Base-by-base conservation (phyloP, 2,113 vertebrate species). In the Periophthalmodon schlosseri region DNA sequence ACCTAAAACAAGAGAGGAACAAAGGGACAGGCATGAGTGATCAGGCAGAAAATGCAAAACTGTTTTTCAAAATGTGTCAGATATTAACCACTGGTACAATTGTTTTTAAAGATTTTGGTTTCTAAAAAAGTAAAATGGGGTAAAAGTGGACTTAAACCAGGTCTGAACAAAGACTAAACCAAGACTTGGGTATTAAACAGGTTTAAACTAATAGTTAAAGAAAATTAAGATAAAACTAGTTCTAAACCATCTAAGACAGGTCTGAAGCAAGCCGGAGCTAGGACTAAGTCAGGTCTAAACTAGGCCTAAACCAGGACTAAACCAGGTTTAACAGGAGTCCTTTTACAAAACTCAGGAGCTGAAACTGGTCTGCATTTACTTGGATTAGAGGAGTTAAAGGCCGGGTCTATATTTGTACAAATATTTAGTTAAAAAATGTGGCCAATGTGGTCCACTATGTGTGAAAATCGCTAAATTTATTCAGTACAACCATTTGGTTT, bases 31-130 rank as follows among this genome's bases (percentile, higher is more conserved):
- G 34, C 47, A 10, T n/a, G 72, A 70, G 21, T 4, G 18, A 28
- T 64, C 44, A 16, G 24, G 67, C 28, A 1, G 54, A 61, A 65
- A n/a, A 82, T 78, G 77, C 57, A 84, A 77, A 82, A 70, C 18
- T 1, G 2, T 12, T 16, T 10, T 4, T 20, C 23, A 57, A 23
- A 23, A 57, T 12, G 54, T 12, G 9, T 21, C 18, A 18, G 49
- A 18, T 7, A 28, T 28, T 28, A 28, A 28, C 28, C 28, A 39
- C 36, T 10, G 9, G 39, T 44, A 44, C 8, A 44, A 44, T 44
- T 0, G 2, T 44, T 44, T 44, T 44, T 44, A 7, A 44, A 44
- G 39, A 44, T 10, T 44, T 10, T 10, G 8, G 8, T 44, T 44
- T 44, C 10, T 44, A 9, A 44, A 44, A 44, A 44, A 44, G 2